These are phyloP conservation scores for Acrocephalus arundinaceus DNA, from an alignment of 2,113 vertebrate genomes.

Conservation along the genomic window DNA sequence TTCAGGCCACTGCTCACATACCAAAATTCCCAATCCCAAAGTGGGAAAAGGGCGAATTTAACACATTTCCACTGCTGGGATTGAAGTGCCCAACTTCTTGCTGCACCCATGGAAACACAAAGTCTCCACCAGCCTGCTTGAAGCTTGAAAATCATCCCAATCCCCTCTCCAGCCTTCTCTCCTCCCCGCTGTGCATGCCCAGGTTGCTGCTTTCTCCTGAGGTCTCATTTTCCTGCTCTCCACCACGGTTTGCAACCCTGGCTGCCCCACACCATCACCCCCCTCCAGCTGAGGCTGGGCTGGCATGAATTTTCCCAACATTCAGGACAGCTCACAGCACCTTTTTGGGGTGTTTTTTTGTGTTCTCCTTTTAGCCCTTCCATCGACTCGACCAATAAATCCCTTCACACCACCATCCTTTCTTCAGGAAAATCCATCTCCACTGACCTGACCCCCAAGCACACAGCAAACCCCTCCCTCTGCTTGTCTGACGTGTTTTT, in stretches of 20 bases:
- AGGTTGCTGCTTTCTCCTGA: fast-evolving
- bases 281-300: background rate
- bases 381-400: background rate
- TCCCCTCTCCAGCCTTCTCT: background rate
- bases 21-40: background rate
- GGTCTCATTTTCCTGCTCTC: fast-evolving
- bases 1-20: fast-evolving
- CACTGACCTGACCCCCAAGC: fast-evolving
- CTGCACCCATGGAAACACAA: background rate
- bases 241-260: background rate
- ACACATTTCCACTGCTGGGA: background rate
- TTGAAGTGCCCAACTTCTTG: fast-evolving
- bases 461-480: background rate
- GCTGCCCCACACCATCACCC: background rate
- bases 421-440: background rate
- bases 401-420: background rate
- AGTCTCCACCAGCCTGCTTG: background rate
- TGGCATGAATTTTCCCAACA: no score
- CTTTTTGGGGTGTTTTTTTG: background rate
- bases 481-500: background rate
- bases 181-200: background rate
- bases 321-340: background rate
- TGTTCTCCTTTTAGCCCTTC: background rate
- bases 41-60: background rate
- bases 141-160: background rate